These are phyloP conservation scores for Cephalotes varians DNA, from an alignment of 2,888 invertebrate species.

Conservation along the genomic window DNA sequence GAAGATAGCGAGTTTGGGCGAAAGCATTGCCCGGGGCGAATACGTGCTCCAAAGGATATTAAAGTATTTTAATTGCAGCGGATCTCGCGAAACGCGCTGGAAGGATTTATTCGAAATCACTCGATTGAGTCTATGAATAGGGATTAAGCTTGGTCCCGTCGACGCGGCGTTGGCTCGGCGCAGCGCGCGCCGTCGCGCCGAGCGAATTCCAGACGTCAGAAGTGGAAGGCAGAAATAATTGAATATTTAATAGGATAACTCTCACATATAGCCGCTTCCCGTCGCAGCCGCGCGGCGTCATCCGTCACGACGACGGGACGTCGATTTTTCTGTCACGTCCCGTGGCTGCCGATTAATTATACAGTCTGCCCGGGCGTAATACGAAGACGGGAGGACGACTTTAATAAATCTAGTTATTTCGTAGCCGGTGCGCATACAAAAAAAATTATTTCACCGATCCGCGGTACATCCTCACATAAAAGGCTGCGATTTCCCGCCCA, in stretches of 20 bases:
- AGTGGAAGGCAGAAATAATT: constrained; percentile 75
- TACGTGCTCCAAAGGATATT: constrained; percentile 79
- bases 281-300: constrained; percentile 53
- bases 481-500: neutral
- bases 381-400: constrained; percentile 51
- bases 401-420: constrained; percentile 55
- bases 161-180: constrained; percentile 20
- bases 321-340: constrained; percentile 64
- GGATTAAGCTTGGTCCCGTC: constrained; percentile 71
- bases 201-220: constrained; percentile 65
- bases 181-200: constrained; percentile 50
- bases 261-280: constrained; percentile 59
- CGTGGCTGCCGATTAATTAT: constrained; percentile 57
- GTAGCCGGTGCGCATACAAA: constrained; percentile 4
- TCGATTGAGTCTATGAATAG: constrained; percentile 78
- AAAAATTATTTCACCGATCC: constrained; percentile 30
- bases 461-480: neutral
- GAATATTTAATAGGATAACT: constrained; percentile 77
- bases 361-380: constrained; percentile 58
- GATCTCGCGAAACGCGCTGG: constrained; percentile 75
- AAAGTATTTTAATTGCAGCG: constrained; percentile 80
- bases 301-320: constrained; percentile 52
- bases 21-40: constrained; percentile 66
- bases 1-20: constrained; percentile 50
- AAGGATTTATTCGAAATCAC: constrained; percentile 79